Evolutionary conservation across 1,140 invertebrate species (phyloP).

Genomic region (Leptinotarsa undecemlineata): DNA sequence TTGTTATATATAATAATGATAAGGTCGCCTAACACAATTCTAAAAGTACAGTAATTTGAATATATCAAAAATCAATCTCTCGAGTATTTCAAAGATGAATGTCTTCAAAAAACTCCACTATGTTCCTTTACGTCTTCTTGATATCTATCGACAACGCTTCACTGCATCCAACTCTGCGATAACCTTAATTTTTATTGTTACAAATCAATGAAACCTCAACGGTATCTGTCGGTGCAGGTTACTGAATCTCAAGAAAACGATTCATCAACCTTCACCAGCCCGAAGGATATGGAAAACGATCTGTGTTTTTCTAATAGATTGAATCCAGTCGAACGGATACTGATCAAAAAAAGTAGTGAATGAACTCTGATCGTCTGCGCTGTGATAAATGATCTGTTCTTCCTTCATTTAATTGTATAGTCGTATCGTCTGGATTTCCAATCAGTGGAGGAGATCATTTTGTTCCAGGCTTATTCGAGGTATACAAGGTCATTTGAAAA

Average conservation of each 20-base stretch:
- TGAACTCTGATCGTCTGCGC: background rate
- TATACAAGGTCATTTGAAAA: too few relatives aligned
- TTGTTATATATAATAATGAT: too few relatives aligned
- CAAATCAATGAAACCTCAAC: background rate
- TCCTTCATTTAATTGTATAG: background rate
- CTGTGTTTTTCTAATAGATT: constrained; percentile 6
- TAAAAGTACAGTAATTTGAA: too few relatives aligned
- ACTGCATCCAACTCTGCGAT: too few relatives aligned
- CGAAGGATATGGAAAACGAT: background rate
- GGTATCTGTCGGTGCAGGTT: background rate
- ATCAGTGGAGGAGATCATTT: background rate
- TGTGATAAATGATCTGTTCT: background rate
- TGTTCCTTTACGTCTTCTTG: too few relatives aligned
- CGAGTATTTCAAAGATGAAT: too few relatives aligned
- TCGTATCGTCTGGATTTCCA: background rate
- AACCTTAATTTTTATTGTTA: background rate
- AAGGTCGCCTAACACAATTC: too few relatives aligned
- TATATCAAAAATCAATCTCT: too few relatives aligned
- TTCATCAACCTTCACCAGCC: background rate
- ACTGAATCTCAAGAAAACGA: background rate
- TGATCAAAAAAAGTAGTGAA: background rate
- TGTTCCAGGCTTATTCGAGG: background rate
- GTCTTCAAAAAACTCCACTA: too few relatives aligned
- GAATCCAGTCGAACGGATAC: background rate
- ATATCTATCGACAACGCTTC: too few relatives aligned